Evolutionary conservation across 2,888 invertebrate genomes (phyloP).

Genomic region (Gerris lacustris): DNA sequence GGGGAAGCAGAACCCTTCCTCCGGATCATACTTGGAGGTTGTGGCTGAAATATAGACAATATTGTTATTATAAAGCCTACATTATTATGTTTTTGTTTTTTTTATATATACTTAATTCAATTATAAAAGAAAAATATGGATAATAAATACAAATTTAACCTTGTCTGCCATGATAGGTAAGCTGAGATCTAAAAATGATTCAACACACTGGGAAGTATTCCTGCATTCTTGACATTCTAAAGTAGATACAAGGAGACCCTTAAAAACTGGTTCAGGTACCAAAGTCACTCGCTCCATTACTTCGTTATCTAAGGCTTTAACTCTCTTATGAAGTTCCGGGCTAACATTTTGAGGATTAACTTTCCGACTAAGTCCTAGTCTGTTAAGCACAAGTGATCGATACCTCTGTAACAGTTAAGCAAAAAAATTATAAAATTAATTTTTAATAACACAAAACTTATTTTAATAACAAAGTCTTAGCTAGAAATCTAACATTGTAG

Average conservation of each 20-base stretch:
- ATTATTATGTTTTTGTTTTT: background rate
- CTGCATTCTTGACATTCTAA: slow-evolving; percentile 80
- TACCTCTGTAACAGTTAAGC: slow-evolving; percentile 49
- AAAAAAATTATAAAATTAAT: slow-evolving; percentile 12
- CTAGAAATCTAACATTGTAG: no score
- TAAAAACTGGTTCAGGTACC: slow-evolving; percentile 81
- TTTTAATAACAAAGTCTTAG: background rate
- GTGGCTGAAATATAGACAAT: slow-evolving; percentile 38
- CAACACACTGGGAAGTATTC: slow-evolving; percentile 73
- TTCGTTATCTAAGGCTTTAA: slow-evolving; percentile 73
- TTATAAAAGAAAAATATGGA: background rate
- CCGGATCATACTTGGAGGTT: slow-evolving; percentile 48
- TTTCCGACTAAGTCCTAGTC: slow-evolving; percentile 59
- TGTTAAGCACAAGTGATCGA: slow-evolving; percentile 64
- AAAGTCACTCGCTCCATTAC: slow-evolving; percentile 55
- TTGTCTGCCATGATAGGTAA: slow-evolving; percentile 71
- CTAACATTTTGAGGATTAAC: slow-evolving; percentile 64
- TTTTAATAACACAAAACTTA: background rate
- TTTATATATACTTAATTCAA: background rate
- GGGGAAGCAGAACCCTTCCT: slow-evolving; percentile 29
- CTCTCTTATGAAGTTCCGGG: slow-evolving; percentile 57
- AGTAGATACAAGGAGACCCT: slow-evolving; percentile 81
- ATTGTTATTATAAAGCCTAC: background rate
- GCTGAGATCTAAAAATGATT: slow-evolving; percentile 89
- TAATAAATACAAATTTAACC: slow-evolving; percentile 23